A percentile compares a stretch with the other conserved stretches of the same genome.
Evolutionary conservation across 2,888 invertebrate species (phyloP).

Genomic region (Rotaria macrura): DNA sequence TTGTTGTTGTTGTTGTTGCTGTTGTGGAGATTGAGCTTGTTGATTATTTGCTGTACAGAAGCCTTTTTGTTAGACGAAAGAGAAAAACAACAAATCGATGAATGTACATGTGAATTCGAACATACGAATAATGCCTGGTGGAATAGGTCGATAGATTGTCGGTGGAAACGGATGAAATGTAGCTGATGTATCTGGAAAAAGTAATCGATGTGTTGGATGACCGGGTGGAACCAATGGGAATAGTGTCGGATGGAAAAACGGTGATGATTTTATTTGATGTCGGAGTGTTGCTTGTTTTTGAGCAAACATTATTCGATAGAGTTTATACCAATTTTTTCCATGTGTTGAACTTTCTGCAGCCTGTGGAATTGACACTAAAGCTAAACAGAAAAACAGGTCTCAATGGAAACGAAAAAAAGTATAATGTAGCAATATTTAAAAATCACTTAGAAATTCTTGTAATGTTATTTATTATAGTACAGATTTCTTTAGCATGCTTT

Average conservation of each 20-base stretch:
- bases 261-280: not conserved
- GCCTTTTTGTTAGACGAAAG: not conserved
- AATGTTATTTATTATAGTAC: no score
- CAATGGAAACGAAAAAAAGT: no score
- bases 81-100: no score
- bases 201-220: slow-evolving; percentile 1
- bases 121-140: not conserved
- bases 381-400: not conserved
- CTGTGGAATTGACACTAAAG: not conserved
- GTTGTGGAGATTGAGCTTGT: not conserved
- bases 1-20: not conserved
- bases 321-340: not conserved
- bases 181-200: not conserved
- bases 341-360: not conserved
- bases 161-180: not conserved
- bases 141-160: not conserved
- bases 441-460: no score
- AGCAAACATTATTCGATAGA: not conserved
- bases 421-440: no score
- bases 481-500: no score
- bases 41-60: not conserved
- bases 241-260: not conserved
- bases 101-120: not conserved
- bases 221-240: not conserved
- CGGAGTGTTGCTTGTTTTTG: not conserved